These are phyloP conservation scores for Spodoptera frugiperda DNA, from an alignment of 1,140 invertebrate species.

Conservation along the genomic window DNA sequence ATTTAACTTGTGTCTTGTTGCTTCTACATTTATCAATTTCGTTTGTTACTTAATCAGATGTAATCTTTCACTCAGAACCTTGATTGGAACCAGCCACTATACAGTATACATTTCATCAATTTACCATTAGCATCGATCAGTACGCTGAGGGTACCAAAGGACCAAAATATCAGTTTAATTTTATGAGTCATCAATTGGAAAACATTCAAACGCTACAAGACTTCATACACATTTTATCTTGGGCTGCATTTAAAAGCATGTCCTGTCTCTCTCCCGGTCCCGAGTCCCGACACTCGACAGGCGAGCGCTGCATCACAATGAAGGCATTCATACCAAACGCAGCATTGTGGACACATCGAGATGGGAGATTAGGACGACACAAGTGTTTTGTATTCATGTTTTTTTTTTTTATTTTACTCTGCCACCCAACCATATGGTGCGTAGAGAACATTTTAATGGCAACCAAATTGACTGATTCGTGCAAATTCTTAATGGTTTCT, in stretches of 20 bases:
- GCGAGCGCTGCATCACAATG: constrained; percentile 59
- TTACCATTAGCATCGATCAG: too few relatives aligned
- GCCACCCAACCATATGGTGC: constrained; percentile 6
- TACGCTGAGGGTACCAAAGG: neutral
- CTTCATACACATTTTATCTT: neutral
- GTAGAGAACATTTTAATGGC: constrained; percentile 19
- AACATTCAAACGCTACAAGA: neutral
- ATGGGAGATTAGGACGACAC: constrained; percentile 42
- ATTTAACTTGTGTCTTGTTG: neutral
- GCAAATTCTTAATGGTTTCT: constrained; percentile 7
- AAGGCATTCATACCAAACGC: constrained; percentile 53
- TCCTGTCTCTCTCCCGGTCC: constrained; percentile 13
- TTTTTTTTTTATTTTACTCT: constrained; percentile 42
- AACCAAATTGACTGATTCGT: neutral
- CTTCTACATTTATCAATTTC: neutral
- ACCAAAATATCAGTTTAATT: neutral
- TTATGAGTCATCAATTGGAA: neutral
- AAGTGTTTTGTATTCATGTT: constrained; percentile 42
- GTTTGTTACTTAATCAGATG: too few relatives aligned
- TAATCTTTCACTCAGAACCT: too few relatives aligned
- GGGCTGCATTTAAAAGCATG: constrained; percentile 15
- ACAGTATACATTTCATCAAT: too few relatives aligned
- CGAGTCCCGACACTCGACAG: neutral
- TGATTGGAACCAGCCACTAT: too few relatives aligned
- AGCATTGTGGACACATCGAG: constrained; percentile 24